Evolutionary conservation across 2,113 vertebrate genomes (phyloP), one percentile per base, ranked within the genome.

Genomic region (Cettia cetti): DNA sequence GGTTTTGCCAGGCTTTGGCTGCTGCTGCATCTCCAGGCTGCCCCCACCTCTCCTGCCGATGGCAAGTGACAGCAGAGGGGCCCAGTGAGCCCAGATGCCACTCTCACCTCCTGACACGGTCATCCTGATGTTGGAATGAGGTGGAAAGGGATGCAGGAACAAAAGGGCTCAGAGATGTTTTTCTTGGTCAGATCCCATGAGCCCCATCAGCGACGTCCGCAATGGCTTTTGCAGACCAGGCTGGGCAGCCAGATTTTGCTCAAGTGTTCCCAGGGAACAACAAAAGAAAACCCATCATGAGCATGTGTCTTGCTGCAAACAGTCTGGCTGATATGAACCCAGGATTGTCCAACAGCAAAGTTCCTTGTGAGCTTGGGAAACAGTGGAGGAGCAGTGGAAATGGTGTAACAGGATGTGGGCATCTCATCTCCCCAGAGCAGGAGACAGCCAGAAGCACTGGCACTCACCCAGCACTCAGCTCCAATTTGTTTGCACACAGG

Each of bases 351-450:
- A 75, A 54, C 54, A 66, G 56, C 49, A 49, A 44, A 92, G 89
- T 44, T 66, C 24, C 78, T 86, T 15, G 65, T 35, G 89, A 75
- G 83, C 86, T 94, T 53, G 90, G 92, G 88, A 88, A 93, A 11
- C 27, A 26, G 66, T 4, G 68, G 39, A 72, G 22, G 15, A 86
- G 90, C 70, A 42, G 78, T 17, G 27, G 81, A 80, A 94, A 86
- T 74, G 89, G 50, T 89, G 89, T 69, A 64, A 94, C 53, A 90
- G 95, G 92, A 94, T 92, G 83, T 90, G 94, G 92, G 94, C 86
- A 95, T n/a, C 92, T 65, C 17, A 50, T 82, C 47, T 42, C 89
- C 13, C 71, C 6, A 0, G 59, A 61, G 82, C 85, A 85, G 79
- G 6, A 76, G 94, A 37, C 75, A 88, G 57, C 59, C 88, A 72